Percentiles rank a stretch among this genome's conserved stretches.
Conservation (phyloP, 1,140 invertebrate genomes). For the Colletes latitarsis region DNA sequence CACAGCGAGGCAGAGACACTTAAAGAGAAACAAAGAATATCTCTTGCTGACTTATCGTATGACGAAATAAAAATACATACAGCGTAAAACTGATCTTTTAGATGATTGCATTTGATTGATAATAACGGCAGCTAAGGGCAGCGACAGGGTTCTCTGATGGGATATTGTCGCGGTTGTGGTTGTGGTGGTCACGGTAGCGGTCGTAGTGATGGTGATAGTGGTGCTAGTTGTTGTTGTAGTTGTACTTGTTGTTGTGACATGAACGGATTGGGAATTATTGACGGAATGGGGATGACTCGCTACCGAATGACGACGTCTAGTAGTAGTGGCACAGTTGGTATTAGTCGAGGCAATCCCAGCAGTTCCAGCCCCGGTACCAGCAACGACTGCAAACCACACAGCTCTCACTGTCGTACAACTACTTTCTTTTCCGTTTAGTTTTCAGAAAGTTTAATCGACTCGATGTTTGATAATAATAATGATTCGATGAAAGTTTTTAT, state of each 20-base stretch:
- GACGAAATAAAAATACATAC: conserved; percentile 74
- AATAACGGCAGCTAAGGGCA: conserved; percentile 83
- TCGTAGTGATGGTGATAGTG: conserved; percentile 61
- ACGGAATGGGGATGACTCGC: conserved; percentile 79
- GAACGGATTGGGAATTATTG: conserved; percentile 78
- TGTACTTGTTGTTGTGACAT: conserved; percentile 71
- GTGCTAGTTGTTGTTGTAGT: conserved; percentile 68
- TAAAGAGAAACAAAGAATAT: conserved; percentile 54
- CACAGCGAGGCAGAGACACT: conserved; percentile 64
- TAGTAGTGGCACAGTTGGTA: conserved; percentile 74
- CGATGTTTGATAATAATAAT: background rate
- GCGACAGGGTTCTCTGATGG: conserved; percentile 86
- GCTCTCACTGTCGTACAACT: conserved; percentile 72
- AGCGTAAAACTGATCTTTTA: conserved; percentile 80
- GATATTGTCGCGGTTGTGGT: conserved; percentile 77
- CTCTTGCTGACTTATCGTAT: conserved; percentile 50
- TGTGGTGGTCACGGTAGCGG: conserved; percentile 65
- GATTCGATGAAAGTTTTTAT: background rate
- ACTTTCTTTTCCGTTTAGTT: conserved; percentile 15
- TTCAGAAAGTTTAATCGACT: conserved; percentile 1
- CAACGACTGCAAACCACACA: conserved; percentile 79
- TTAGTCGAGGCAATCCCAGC: conserved; percentile 75
- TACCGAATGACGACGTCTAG: conserved; percentile 80
- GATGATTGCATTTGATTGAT: conserved; percentile 81
- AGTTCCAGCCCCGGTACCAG: conserved; percentile 75